A percentile compares a stretch with the other conserved stretches of the same genome.
Conservation (phyloP, 2,888 invertebrate genomes). For the Copidosoma aretas region DNA sequence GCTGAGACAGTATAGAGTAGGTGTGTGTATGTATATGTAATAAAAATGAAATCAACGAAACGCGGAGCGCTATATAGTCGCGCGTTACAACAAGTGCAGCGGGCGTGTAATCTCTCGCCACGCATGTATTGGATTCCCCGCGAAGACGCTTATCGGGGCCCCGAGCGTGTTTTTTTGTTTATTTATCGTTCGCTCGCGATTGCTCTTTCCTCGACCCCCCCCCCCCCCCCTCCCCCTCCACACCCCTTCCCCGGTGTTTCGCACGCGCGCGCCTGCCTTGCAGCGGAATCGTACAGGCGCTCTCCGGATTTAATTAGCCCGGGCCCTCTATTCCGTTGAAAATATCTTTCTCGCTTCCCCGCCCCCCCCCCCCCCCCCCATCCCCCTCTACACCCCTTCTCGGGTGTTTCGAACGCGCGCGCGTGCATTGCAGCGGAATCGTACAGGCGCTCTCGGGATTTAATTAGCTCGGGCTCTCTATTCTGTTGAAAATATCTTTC, state of each 20-base stretch:
- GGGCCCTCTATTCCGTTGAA: too few relatives aligned
- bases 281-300: constrained; percentile 8
- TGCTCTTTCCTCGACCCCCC: constrained; percentile 18
- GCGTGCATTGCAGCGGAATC: neutral
- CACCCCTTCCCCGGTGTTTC: constrained; percentile 6
- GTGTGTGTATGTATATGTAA: too few relatives aligned
- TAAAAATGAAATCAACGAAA: neutral
- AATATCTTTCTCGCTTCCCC: neutral
- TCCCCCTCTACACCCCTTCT: neutral
- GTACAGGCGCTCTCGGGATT: too few relatives aligned
- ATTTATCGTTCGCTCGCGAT: constrained; percentile 20
- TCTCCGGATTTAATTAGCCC: neutral
- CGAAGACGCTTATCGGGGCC: constrained; percentile 30
- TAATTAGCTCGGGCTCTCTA: neutral
- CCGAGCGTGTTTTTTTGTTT: constrained; percentile 30
- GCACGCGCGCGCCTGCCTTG: constrained; percentile 11
- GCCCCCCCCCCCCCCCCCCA: neutral
- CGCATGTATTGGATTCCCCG: constrained; percentile 32
- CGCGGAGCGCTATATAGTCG: too few relatives aligned
- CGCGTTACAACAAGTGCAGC: neutral
- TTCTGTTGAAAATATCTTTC: too few relatives aligned
- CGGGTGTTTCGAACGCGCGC: neutral
- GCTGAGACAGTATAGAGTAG: too few relatives aligned
- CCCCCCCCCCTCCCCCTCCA: neutral
- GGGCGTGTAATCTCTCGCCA: too few relatives aligned